Evolutionary conservation across 1,140 invertebrate genomes (phyloP).

Genomic region (Drosophila melanica): DNA sequence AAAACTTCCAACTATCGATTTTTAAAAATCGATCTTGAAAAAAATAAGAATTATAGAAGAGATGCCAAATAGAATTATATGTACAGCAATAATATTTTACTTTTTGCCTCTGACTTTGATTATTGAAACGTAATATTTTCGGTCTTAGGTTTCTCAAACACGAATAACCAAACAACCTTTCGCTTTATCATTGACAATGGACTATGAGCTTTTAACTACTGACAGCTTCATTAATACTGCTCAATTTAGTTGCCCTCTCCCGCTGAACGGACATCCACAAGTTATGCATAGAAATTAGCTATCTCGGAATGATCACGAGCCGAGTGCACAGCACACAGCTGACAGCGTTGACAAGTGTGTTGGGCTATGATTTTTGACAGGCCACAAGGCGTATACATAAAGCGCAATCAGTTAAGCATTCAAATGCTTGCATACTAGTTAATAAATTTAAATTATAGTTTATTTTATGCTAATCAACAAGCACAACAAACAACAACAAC

Average conservation of each 20-base stretch:
- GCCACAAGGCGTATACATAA: constrained; percentile 50
- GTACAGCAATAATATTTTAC: too few relatives aligned
- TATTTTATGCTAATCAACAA: constrained; percentile 60
- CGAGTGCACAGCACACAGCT: constrained; percentile 28
- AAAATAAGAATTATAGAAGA: too few relatives aligned
- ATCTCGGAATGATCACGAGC: constrained; percentile 43
- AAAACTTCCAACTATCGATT: too few relatives aligned
- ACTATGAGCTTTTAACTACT: constrained; percentile 32
- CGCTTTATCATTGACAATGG: constrained; percentile 58
- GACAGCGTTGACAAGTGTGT: constrained; percentile 78
- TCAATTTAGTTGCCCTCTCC: constrained; percentile 7
- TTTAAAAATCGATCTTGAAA: too few relatives aligned
- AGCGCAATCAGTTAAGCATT: constrained; percentile 13
- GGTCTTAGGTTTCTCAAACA: neutral
- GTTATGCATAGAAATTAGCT: constrained; percentile 53
- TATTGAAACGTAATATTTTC: too few relatives aligned
- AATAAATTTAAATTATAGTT: constrained; percentile 68
- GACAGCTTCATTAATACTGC: constrained; percentile 78
- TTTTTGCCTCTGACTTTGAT: too few relatives aligned
- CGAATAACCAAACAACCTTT: constrained; percentile 35
- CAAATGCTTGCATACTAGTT: constrained; percentile 29
- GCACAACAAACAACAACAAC: constrained; percentile 7
- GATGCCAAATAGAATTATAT: too few relatives aligned
- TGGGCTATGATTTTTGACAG: constrained; percentile 79
- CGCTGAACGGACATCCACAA: constrained; percentile 11